A percentile compares a stretch with the other conserved stretches of the same genome.
These are phyloP conservation scores for Xerus rutilus DNA, from an alignment of 2,797 vertebrate genomes.

Conservation along the genomic window DNA sequence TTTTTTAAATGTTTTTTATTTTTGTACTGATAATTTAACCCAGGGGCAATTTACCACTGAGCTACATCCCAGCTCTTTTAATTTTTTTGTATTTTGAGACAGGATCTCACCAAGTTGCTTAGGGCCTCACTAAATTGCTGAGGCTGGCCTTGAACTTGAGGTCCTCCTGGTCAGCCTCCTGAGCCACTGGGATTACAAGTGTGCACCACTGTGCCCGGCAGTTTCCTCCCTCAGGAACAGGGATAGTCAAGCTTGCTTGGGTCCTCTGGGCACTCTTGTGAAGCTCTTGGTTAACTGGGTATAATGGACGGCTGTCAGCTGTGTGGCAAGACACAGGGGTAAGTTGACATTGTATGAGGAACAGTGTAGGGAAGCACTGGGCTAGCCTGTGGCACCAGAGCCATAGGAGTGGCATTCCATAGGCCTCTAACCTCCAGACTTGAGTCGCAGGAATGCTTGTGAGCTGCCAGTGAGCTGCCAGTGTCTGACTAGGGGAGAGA, in stretches of 20 bases:
- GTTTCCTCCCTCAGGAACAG: not conserved
- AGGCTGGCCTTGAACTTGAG: no score
- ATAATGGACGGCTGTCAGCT: not conserved
- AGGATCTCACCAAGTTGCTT: no score
- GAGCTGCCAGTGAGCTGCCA: not conserved
- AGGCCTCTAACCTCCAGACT: not conserved
- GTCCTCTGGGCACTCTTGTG: not conserved
- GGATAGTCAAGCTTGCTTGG: not conserved
- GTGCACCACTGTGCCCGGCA: no score
- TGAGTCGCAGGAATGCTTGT: not conserved
- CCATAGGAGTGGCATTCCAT: not conserved
- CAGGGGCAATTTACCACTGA: no score
- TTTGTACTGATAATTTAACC: no score
- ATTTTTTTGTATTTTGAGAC: no score
- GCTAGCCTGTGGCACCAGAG: not conserved
- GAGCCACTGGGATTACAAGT: no score
- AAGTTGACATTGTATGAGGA: not conserved
- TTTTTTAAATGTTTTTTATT: no score
- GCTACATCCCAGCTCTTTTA: no score
- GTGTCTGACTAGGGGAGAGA: not conserved
- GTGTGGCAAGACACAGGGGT: not conserved
- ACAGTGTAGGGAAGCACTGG: not conserved
- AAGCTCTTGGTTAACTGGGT: not conserved
- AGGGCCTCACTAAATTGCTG: no score
- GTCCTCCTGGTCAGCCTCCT: no score